A percentile compares a stretch with the other conserved stretches of the same genome.
Conservation (phyloP, 2,888 invertebrate genomes). For the Aradus depressus region DNA sequence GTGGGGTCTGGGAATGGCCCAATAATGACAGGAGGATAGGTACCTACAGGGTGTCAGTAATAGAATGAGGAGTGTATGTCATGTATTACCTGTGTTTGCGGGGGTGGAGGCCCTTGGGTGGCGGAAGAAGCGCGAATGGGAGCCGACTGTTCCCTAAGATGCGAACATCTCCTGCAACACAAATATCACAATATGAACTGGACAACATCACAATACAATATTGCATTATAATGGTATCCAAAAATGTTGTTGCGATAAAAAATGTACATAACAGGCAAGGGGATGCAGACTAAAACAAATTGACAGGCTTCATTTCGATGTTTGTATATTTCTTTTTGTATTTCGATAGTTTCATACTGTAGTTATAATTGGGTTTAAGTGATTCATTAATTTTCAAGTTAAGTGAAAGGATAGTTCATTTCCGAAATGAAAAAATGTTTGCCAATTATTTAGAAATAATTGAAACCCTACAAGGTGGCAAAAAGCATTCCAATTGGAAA, state of each 20-base stretch:
- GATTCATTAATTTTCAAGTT: no score
- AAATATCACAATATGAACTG: not conserved
- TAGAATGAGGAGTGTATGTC: no score
- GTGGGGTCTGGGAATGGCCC: not conserved
- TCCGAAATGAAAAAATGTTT: no score
- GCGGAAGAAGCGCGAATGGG: slow-evolving; percentile 22
- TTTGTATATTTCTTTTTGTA: not conserved
- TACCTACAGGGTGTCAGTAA: no score
- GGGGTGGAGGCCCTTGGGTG: slow-evolving; percentile 19
- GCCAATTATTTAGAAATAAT: no score
- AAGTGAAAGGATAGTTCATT: no score
- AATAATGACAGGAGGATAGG: not conserved
- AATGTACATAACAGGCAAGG: not conserved
- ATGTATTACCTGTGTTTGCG: slow-evolving; percentile 24
- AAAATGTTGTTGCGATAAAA: not conserved
- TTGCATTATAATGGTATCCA: not conserved
- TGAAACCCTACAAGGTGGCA: no score
- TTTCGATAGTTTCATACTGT: no score
- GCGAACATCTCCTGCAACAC: slow-evolving; percentile 24
- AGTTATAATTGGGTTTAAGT: no score
- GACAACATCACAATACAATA: not conserved
- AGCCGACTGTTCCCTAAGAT: slow-evolving; percentile 24
- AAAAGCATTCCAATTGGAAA: no score
- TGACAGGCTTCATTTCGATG: not conserved
- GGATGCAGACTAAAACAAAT: not conserved